Base-by-base conservation (phyloP, 30 jellyfish, hydroid and myxozoan species). In the Aurelia sp. region DNA sequence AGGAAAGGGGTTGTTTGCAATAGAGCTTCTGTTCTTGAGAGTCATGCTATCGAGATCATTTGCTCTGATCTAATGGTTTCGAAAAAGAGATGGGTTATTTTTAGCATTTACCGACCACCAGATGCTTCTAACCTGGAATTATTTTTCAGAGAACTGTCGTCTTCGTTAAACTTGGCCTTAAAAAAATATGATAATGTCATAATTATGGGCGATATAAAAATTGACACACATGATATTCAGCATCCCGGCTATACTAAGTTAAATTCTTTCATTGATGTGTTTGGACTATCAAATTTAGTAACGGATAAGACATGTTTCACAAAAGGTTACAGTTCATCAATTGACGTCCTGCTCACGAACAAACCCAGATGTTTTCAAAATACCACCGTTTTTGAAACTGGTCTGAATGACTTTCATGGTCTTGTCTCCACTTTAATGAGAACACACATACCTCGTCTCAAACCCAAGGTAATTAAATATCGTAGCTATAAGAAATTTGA, bases 211-310 rank as follows among this genome's bases (percentile, higher is more conserved):
- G 65, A 53, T 53, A 53, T 53, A 53, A 53, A 53, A 1, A 53
- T 53, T 53, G 65, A 53, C 65, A 53, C 65, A 12, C 65, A 18
- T 20, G 77, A 76, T 76, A 55, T 60, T 76, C 76, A 76, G 47
- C 85, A 75, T 78, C 79, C 71, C 66, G 89, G 89, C 11, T 78
- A 31, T 62, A 27, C 48, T 53, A 40, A 60, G 61, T 62, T 78
- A 64, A 62, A 64, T 79, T 64, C 82, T 23, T 81, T 69, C 41
- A 66, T 84, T 81, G 84, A 81, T 70, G 91, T 81, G 20, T 81
- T 67, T 66, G 91, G 84, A 18, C 91, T 66, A 33, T 81, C 91
- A 12, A 81, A 81, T 81, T 81, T 81, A 63, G 91, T 81, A 48
- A 79, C 4, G 62, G 73, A 33, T n/a, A 79, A 66, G 53, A 27